Evolutionary conservation across 2,797 vertebrate genomes (phyloP).

Genomic region (Podargus strigoides): DNA sequence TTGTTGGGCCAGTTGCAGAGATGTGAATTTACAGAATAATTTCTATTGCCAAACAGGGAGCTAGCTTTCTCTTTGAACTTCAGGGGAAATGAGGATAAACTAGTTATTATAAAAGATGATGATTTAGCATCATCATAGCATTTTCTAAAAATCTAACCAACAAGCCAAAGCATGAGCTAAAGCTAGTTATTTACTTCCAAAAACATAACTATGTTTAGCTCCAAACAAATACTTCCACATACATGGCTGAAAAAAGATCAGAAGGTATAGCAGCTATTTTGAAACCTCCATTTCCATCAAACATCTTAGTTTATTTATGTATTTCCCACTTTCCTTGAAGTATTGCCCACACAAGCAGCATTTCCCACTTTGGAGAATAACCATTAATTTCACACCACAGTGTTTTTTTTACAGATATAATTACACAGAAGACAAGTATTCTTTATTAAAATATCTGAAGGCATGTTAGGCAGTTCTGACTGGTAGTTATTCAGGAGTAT

Average conservation of each 20-base stretch:
- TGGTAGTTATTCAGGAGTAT: neutral
- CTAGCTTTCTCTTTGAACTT: slow-evolving; percentile 51
- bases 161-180: slow-evolving; percentile 49
- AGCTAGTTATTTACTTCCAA: slow-evolving; percentile 57
- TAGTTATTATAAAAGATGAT: slow-evolving; percentile 21
- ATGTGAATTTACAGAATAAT: slow-evolving; percentile 29
- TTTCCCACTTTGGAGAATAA: slow-evolving; percentile 51
- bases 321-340: slow-evolving; percentile 49
- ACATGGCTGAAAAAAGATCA: slow-evolving; percentile 55
- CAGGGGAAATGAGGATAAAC: slow-evolving; percentile 47
- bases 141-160: slow-evolving; percentile 51
- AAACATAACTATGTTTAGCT: slow-evolving; percentile 41
- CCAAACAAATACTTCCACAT: slow-evolving; percentile 52
- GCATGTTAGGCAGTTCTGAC: neutral
- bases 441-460: slow-evolving; percentile 61
- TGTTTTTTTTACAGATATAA: slow-evolving; percentile 57
- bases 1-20: slow-evolving; percentile 29
- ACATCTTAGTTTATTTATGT: slow-evolving; percentile 50
- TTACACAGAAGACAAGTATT: slow-evolving; percentile 39
- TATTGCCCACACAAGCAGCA: slow-evolving; percentile 48
- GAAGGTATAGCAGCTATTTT: slow-evolving; percentile 57
- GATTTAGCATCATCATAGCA: neutral
- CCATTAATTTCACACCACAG: slow-evolving; percentile 55
- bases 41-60: slow-evolving; percentile 34
- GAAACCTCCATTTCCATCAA: slow-evolving; percentile 53